These are phyloP conservation scores for Petrosia ficiformis DNA, from an alignment of 37 sponge, comb jelly and placozoan genomes.

Conservation along the genomic window DNA sequence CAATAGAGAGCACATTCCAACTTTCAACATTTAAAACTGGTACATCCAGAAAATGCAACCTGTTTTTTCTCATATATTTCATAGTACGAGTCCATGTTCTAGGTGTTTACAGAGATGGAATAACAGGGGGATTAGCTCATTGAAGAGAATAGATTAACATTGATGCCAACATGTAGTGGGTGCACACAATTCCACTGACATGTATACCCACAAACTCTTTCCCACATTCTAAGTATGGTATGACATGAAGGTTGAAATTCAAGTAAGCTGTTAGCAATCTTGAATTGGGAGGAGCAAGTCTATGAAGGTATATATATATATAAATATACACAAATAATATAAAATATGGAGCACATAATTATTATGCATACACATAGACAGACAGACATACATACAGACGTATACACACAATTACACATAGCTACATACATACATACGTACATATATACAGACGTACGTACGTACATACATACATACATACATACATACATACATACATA, in stretches of 20 bases:
- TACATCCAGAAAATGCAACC: neutral
- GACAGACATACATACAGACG: neutral
- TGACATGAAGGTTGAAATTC: conserved; percentile 35
- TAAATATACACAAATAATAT: too few species aligned
- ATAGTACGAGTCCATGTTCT: conserved; percentile 57
- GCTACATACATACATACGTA: neutral
- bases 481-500: neutral
- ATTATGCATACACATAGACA: too few species aligned
- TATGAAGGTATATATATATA: conserved; percentile 2
- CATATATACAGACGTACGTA: neutral
- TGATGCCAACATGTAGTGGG: conserved; percentile 40
- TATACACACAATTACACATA: neutral
- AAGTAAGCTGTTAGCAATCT: conserved; percentile 44
- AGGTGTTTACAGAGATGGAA: conserved; percentile 60
- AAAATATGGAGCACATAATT: neutral
- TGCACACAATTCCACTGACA: neutral
- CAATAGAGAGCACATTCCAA: too few species aligned
- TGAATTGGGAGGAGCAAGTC: conserved; percentile 43
- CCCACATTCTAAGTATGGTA: conserved; percentile 21
- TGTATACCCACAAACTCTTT: conserved; percentile 11
- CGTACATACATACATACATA: too few species aligned
- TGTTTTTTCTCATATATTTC: conserved; percentile 27
- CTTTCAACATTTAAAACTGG: neutral
- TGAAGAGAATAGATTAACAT: conserved; percentile 59
- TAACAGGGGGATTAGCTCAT: conserved; percentile 41